Evolutionary conservation across 2,113 vertebrate species (phyloP).

Genomic region (Scartelaos histophorus): DNA sequence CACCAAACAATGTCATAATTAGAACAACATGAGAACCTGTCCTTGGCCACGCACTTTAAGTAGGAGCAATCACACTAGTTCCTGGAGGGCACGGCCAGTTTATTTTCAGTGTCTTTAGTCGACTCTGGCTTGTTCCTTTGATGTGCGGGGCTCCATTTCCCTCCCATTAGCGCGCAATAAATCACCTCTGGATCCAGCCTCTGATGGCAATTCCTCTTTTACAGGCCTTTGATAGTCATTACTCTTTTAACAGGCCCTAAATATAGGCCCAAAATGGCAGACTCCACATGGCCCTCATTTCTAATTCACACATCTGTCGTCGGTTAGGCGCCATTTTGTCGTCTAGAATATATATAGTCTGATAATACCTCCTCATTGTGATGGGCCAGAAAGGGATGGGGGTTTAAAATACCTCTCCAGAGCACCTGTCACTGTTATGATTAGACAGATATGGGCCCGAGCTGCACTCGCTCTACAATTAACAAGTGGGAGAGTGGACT

Average conservation of each 20-base stretch:
- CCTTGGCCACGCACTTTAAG: slow-evolving; percentile 4
- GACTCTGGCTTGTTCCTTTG: slow-evolving; percentile 61
- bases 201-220: slow-evolving; percentile 74
- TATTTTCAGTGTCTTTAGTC: slow-evolving; percentile 57
- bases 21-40: too few species aligned
- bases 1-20: too few species aligned
- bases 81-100: slow-evolving; percentile 33
- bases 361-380: slow-evolving; percentile 39
- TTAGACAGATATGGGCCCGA: slow-evolving; percentile 17
- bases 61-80: slow-evolving; percentile 30
- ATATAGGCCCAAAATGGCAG: slow-evolving; percentile 77
- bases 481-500: slow-evolving; percentile 7
- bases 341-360: slow-evolving; percentile 50
- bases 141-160: slow-evolving; percentile 73
- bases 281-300: slow-evolving; percentile 75
- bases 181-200: slow-evolving; percentile 74
- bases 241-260: slow-evolving; percentile 80
- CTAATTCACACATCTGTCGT: slow-evolving; percentile 81
- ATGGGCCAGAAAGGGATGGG: slow-evolving; percentile 28
- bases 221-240: slow-evolving; percentile 78
- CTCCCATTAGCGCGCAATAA: slow-evolving; percentile 72
- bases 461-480: slow-evolving; percentile 28
- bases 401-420: slow-evolving; percentile 46
- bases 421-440: slow-evolving; percentile 61
- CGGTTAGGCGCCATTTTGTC: slow-evolving; percentile 72